Percentiles rank a stretch among this genome's conserved stretches.
These are phyloP conservation scores for Eupleurogrammus muticus DNA, from an alignment of 2,797 vertebrate genomes.

Conservation along the genomic window DNA sequence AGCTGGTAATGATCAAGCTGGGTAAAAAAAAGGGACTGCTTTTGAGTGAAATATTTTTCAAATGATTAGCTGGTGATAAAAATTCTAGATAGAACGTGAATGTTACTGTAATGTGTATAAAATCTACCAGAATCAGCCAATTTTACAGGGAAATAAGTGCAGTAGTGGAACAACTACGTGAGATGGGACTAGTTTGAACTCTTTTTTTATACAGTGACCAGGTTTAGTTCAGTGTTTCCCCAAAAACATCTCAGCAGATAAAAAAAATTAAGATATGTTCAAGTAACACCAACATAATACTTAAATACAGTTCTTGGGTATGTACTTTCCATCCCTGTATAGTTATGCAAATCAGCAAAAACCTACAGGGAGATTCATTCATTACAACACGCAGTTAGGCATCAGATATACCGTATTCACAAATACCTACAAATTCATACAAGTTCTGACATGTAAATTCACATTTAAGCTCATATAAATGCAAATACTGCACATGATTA, in stretches of 20 bases:
- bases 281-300: too few species aligned
- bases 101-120: background rate
- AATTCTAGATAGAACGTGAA: background rate
- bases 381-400: background rate
- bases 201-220: too few species aligned
- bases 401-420: too few species aligned
- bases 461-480: background rate
- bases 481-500: background rate
- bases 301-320: background rate
- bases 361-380: background rate
- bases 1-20: too few species aligned
- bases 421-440: background rate
- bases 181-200: too few species aligned
- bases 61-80: background rate
- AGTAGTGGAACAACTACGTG: too few species aligned
- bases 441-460: background rate
- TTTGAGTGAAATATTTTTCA: background rate
- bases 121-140: background rate
- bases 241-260: too few species aligned
- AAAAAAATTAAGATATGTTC: too few species aligned
- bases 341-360: background rate
- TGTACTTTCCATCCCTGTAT: background rate
- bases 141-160: background rate
- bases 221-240: too few species aligned
- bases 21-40: background rate